Evolutionary conservation across 2,113 vertebrate species (phyloP), one percentile per base, ranked within the genome.

Genomic region (Proterorhinus semilunaris): DNA sequence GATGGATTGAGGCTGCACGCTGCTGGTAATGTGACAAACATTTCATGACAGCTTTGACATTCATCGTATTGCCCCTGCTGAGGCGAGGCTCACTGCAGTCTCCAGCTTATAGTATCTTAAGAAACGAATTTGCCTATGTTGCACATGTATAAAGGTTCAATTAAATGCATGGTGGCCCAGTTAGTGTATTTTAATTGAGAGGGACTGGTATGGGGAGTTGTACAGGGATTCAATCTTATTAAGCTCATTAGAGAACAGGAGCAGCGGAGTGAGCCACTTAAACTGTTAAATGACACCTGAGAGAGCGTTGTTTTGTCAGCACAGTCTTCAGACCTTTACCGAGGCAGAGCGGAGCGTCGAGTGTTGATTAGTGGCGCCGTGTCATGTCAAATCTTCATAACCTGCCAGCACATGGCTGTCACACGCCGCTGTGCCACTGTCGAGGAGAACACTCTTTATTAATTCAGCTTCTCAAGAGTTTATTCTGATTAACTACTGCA

Each of bases 191-290:
- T 57, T 21, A 49, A 63, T 4, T 17, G 16, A 68, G 44, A 54
- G 57, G 12, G 9, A 27, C 71, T 69, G 42, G 72, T 16, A 63
- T 62, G 67, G 27, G 59, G 71, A 10, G 48, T 64, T 78, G 46
- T 45, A n/a, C 21, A 61, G 50, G 45, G 63, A 80, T 64, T 69
- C 72, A 69, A 50, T 74, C 64, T 73, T 68, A 69, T 73, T 68
- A 69, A 68, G 53, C 66, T 49, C 80, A 83, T 81, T 83, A 81
- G 8, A 45, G 65, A 27, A 71, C 27, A 70, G 58, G 52, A 47
- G 47, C 47, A 61, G 47, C 27, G 65, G 15, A 65, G 49, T 12
- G 69, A 74, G 76, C 67, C 62, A 74, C 62, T 64, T 69, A 62
- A 8, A 53, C 16, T 15, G 17, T 55, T 61, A 21, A 66, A 47